Evolutionary conservation across 1,140 invertebrate species (phyloP).

Genomic region (Achroia grisella): DNA sequence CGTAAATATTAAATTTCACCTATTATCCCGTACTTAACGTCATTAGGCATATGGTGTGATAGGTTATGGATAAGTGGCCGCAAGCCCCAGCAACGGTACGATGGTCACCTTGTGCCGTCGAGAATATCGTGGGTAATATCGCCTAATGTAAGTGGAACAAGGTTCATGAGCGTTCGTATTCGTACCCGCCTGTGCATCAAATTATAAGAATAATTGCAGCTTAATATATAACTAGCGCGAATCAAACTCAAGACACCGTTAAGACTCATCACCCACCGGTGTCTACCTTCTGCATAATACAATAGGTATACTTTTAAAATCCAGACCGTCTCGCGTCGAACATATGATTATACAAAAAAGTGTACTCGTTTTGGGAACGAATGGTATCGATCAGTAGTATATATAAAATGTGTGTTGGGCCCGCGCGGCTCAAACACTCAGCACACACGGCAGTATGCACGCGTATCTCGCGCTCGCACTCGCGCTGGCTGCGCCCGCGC

Average conservation of each 20-base stretch:
- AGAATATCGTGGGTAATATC: constrained; percentile 35
- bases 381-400: constrained; percentile 59
- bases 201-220: constrained; percentile 31
- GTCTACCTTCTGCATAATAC: constrained; percentile 17
- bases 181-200: constrained; percentile 40
- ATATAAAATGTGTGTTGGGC: constrained; percentile 60
- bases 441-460: constrained; percentile 59
- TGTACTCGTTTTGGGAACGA: constrained; percentile 61
- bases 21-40: too few relatives aligned
- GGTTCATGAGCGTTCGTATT: constrained; percentile 58
- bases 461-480: constrained; percentile 52
- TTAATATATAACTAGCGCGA: constrained; percentile 5
- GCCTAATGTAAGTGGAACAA: constrained; percentile 59
- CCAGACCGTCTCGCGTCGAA: constrained; percentile 36
- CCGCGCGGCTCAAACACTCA: constrained; percentile 61
- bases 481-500: constrained; percentile 38
- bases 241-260: constrained; percentile 3
- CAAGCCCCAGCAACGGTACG: constrained; percentile 27
- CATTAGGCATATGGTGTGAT: constrained; percentile 22
- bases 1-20: too few relatives aligned
- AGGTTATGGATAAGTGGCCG: constrained; percentile 26
- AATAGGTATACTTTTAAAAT: constrained; percentile 50
- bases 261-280: constrained; percentile 5
- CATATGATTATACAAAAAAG: constrained; percentile 50
- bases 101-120: constrained; percentile 43